These are phyloP conservation scores for Dryobotodes eremita DNA, from an alignment of 2,888 invertebrate species.

Conservation along the genomic window DNA sequence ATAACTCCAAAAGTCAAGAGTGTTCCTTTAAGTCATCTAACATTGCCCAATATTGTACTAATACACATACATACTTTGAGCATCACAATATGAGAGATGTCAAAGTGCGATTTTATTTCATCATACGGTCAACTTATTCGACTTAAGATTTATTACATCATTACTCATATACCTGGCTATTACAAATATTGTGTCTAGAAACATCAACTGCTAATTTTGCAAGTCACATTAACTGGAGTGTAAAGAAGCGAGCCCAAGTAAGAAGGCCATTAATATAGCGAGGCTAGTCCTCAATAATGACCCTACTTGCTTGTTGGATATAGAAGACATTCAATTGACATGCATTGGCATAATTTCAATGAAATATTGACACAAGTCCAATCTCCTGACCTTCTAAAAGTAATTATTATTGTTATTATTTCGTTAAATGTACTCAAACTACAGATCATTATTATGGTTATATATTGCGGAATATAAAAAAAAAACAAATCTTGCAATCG, in stretches of 20 bases:
- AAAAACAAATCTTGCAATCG: slow-evolving; percentile 46
- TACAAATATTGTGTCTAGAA: slow-evolving; percentile 42
- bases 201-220: slow-evolving; percentile 43
- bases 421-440: slow-evolving; percentile 32
- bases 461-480: slow-evolving; percentile 30
- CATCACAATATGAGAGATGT: slow-evolving; percentile 39
- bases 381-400: slow-evolving; percentile 29
- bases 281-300: slow-evolving; percentile 38
- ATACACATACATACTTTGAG: slow-evolving; percentile 46
- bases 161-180: slow-evolving; percentile 44
- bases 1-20: slow-evolving; percentile 33
- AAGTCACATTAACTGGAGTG: slow-evolving; percentile 53
- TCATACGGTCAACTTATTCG: slow-evolving; percentile 14
- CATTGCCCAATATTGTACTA: slow-evolving; percentile 44
- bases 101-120: slow-evolving; percentile 10
- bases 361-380: slow-evolving; percentile 48
- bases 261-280: slow-evolving; percentile 24
- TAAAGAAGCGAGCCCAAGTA: slow-evolving; percentile 48
- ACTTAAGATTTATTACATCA: slow-evolving; percentile 35
- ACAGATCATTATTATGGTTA: slow-evolving; percentile 27
- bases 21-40: slow-evolving; percentile 20
- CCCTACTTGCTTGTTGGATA: slow-evolving; percentile 30
- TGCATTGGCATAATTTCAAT: slow-evolving; percentile 31
- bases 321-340: slow-evolving; percentile 52
- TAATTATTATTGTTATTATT: slow-evolving; percentile 42